These are phyloP conservation scores for Actinernus sp. DNA, from an alignment of 92 coral and sea anemone genomes.

Conservation along the genomic window DNA sequence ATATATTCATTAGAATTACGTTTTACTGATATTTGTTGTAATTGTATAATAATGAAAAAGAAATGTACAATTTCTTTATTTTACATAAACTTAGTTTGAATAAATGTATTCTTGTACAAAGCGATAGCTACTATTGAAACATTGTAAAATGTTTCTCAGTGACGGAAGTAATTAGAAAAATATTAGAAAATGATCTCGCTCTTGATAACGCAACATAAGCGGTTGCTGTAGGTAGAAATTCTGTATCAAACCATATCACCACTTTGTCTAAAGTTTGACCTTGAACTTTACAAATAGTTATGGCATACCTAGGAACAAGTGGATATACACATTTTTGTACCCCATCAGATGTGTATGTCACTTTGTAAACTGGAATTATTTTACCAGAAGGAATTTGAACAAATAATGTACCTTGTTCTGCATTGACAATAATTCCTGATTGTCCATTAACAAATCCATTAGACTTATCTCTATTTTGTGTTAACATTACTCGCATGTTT, in stretches of 20 bases:
- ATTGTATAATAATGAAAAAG: no score
- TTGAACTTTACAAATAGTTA: not conserved
- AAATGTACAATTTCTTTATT: no score
- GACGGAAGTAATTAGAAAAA: not conserved
- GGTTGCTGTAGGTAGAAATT: not conserved
- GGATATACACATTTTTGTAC: not conserved
- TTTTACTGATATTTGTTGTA: no score
- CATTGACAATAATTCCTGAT: constrained; percentile 1
- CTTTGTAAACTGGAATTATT: not conserved
- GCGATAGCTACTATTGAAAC: no score
- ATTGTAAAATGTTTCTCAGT: not conserved
- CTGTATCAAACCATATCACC: not conserved
- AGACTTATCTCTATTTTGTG: constrained; percentile 26
- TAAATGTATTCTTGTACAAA: no score
- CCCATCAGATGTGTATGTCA: not conserved
- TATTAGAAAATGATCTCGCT: not conserved
- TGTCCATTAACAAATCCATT: constrained; percentile 50
- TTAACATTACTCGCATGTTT: constrained; percentile 10
- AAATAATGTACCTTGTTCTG: constrained; percentile 8
- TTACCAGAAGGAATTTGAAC: constrained; percentile 13
- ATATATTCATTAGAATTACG: no score
- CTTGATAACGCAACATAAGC: not conserved
- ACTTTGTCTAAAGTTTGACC: not conserved
- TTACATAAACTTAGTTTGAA: no score
- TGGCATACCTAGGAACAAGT: not conserved